Base-by-base conservation (phyloP, 2,888 invertebrate species). In the Horisme vitalbata region DNA sequence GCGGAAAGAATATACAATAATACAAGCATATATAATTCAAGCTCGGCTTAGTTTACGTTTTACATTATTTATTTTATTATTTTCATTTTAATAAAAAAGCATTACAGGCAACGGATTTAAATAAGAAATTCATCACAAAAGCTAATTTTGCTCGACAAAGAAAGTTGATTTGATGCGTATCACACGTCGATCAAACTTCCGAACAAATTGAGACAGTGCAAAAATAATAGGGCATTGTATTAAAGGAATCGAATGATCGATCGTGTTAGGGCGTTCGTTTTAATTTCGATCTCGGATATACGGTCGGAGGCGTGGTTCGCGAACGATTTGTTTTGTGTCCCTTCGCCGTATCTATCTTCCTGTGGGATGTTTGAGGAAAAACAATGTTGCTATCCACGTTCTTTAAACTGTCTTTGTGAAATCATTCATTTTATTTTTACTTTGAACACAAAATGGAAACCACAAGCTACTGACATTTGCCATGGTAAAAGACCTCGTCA, bases 281-380 rank as follows among this genome's bases (percentile, higher is more conserved):
- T 86, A 87, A 88, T 89, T 88, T 85, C 83, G 88, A 87, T 86
- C 82, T 74, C 69, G 68, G 76, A 81, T 83, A 83, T 81, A 77
- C 79, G 61, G 73, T 72, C 74, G 78, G 70, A 82, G 88, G 88
- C 85, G 88, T 87, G 88, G 88, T 77, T 68, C 69, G 64, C 64
- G 80, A 81, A 84, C 88, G 75, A 89, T 89, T 89, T 88, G 85
- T 88, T 88, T 83, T 80, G 78, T 78, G 82, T 84, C 84, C 78
- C 84, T 82, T 39, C 52, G 37, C 33, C 36, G 52, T 53, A 47
- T 51, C 55, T 57, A 47, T 57, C 55, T 55, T 58, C 52, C 53
- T 55, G 52, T 38, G 50, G 46, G 49, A 49, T 44, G 38, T 49
- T 23, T 39, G 32, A 20, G 43, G 31, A 33, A 33, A 51, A 41